Evolutionary conservation across 2,888 invertebrate genomes (phyloP), one percentile per base, ranked within the genome.

Genomic region (Acleris literana): DNA sequence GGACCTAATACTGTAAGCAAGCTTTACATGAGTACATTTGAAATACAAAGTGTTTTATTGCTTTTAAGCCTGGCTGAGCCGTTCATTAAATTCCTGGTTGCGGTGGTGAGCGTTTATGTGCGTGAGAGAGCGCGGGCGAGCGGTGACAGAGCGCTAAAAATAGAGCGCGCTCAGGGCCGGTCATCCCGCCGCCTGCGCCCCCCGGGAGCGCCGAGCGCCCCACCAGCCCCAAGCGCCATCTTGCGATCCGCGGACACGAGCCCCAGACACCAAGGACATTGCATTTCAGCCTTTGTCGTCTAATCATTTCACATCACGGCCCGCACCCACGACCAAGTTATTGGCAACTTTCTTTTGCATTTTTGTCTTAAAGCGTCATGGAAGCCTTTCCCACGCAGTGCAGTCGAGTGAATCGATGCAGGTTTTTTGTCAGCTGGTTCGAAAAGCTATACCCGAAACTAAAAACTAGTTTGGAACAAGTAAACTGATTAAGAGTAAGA

Each of bases 111-210:
- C 74, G 72, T 78, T 79, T 75, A 73, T 71, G 78, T 76, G 76
- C 73, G 72, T 76, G 80, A 78, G 81, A 77, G 72, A 76, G 77
- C 78, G 79, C 83, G 84, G 83, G 80, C 61, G 48, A 57, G 61
- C 68, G 70, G 71, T 91, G 92, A 90, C 91, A 90, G 90, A 89
- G 84, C 87, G 88, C 92, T 92, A 92, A 87, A 93, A 92, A 92
- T 92, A 92, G 90, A 88, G 85, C 79, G 85, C 79, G 81, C 79
- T 78, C 76, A 74, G 72, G 79, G 79, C 82, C 71, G 72, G 75
- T 74, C 80, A 77, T 78, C 81, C 80, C 77, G 76, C 76, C 77
- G 81, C 80, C 77, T 76, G 76, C 78, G 71, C 77, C 73, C 76
- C 73, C 72, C 56, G 46, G n/a, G 46, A 46, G 79, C 89, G 90